Percentiles rank a stretch among this genome's conserved stretches.
These are phyloP conservation scores for Trichogramma evanescens DNA, from an alignment of 2,888 invertebrate species.

Conservation along the genomic window DNA sequence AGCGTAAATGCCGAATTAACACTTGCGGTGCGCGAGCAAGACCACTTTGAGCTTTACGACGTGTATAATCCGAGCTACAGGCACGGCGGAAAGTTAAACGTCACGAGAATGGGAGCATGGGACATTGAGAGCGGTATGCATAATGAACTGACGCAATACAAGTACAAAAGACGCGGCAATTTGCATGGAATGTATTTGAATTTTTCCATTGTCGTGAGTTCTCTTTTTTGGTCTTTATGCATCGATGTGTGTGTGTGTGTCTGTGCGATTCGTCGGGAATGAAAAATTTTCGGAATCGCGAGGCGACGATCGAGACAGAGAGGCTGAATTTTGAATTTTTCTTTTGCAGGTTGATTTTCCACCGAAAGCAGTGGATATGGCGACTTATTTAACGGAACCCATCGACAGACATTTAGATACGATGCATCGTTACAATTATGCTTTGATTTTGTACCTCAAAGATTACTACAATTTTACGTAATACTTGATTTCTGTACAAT, in stretches of 20 bases:
- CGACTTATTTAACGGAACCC: slow-evolving; percentile 50
- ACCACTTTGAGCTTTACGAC: slow-evolving; percentile 29
- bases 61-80: slow-evolving; percentile 36
- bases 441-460: slow-evolving; percentile 53
- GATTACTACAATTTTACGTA: slow-evolving; percentile 65
- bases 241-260: background rate
- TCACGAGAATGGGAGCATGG: slow-evolving; percentile 34
- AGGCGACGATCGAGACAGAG: background rate
- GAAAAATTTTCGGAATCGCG: background rate
- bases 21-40: slow-evolving; percentile 22
- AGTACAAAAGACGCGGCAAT: slow-evolving; percentile 34
- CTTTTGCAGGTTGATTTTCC: slow-evolving; percentile 28
- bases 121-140: slow-evolving; percentile 22
- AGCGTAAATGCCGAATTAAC: slow-evolving; percentile 33
- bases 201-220: slow-evolving; percentile 30
- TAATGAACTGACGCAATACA: slow-evolving; percentile 30
- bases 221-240: background rate
- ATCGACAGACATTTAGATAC: slow-evolving; percentile 55
- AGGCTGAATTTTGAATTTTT: background rate
- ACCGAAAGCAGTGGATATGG: slow-evolving; percentile 26
- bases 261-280: background rate
- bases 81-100: slow-evolving; percentile 30
- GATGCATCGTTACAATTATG: slow-evolving; percentile 60
- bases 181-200: slow-evolving; percentile 30
- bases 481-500: slow-evolving; percentile 21